Evolutionary conservation across 2,797 vertebrate genomes (phyloP).

Genomic region (Triplophysa yarkandensis): DNA sequence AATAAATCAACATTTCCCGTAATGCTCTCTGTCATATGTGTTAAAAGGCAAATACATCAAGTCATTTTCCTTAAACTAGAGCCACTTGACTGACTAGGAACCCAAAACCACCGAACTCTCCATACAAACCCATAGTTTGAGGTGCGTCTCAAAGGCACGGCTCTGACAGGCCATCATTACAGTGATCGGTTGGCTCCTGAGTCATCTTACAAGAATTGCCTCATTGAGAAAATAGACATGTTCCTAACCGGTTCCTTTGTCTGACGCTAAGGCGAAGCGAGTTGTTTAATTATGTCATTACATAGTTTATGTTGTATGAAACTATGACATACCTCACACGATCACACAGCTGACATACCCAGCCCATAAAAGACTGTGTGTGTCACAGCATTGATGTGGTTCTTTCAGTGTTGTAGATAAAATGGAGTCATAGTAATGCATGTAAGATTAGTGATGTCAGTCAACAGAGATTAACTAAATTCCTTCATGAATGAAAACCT

Average conservation of each 20-base stretch:
- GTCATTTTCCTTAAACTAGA: conserved; percentile 8
- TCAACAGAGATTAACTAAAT: no score
- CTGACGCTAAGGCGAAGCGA: conserved; percentile 20
- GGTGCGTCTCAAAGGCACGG: conserved; percentile 51
- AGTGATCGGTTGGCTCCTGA: conserved; percentile 30
- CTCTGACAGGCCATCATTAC: conserved; percentile 53
- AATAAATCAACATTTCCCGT: conserved; percentile 16
- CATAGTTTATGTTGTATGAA: conserved; percentile 21
- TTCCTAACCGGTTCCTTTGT: conserved; percentile 11
- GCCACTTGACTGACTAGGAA: conserved; percentile 35
- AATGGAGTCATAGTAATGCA: no score
- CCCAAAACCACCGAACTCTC: conserved; percentile 41
- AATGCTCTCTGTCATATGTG: neutral
- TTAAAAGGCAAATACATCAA: conserved; percentile 16
- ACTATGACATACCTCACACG: conserved; percentile 1
- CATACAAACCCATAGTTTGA: conserved; percentile 39
- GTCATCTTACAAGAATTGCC: conserved; percentile 27
- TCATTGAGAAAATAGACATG: conserved; percentile 27
- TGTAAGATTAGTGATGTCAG: no score
- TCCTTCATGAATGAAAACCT: no score
- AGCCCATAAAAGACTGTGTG: neutral
- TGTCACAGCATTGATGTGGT: neutral
- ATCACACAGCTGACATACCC: neutral
- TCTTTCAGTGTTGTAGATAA: no score
- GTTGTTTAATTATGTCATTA: conserved; percentile 19